These are phyloP conservation scores for Apogon talboti DNA, from an alignment of 2,797 vertebrate species.

Conservation along the genomic window DNA sequence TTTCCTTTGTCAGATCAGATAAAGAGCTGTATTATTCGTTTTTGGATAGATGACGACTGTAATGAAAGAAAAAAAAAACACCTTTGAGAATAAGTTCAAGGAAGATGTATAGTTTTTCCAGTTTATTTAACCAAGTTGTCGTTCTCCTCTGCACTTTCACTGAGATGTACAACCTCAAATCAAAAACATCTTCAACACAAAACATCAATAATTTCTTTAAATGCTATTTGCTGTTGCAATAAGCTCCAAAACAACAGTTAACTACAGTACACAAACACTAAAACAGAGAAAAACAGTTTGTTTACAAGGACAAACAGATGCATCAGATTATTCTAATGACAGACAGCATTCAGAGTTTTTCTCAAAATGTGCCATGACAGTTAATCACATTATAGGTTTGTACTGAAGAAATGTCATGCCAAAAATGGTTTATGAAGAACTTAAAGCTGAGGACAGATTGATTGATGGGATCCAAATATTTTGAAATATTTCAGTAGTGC, in stretches of 20 bases:
- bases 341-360: conserved; percentile 16
- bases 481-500: conserved; percentile 1
- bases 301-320: conserved; percentile 17
- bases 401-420: neutral
- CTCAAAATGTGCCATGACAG: conserved; percentile 11
- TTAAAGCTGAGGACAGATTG: conserved; percentile 20
- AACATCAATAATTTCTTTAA: conserved; percentile 14
- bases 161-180: conserved; percentile 34
- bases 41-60: too few relatives aligned
- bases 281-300: conserved; percentile 19
- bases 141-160: conserved; percentile 23
- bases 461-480: neutral
- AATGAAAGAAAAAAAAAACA: neutral
- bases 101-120: neutral
- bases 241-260: conserved; percentile 7
- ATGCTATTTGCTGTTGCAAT: conserved; percentile 18
- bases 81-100: conserved; percentile 1
- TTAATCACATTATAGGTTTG: conserved; percentile 18
- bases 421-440: conserved; percentile 1
- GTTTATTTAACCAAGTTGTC: conserved; percentile 51
- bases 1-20: too few relatives aligned
- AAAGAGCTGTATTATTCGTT: too few relatives aligned
- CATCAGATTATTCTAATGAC: conserved; percentile 23
- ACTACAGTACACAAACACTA: conserved; percentile 34
- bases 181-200: conserved; percentile 43